These are phyloP conservation scores for Helobdella robusta DNA, from an alignment of 2,888 invertebrate species.

Conservation along the genomic window DNA sequence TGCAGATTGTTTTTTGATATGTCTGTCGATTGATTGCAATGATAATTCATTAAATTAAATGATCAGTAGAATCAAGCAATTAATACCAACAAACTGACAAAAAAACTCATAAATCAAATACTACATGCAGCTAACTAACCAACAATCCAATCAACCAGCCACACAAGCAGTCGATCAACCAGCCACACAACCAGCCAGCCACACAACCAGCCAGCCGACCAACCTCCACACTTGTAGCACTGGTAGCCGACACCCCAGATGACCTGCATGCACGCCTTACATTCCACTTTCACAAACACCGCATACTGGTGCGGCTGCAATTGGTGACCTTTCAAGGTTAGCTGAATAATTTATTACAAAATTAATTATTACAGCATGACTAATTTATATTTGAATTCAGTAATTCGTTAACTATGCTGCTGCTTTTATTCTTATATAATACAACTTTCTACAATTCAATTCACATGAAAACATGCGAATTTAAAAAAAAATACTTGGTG, in stretches of 20 bases:
- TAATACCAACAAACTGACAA: too few relatives aligned
- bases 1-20: too few relatives aligned
- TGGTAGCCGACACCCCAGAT: slow-evolving; percentile 93
- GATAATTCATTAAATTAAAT: too few relatives aligned
- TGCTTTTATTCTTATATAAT: too few relatives aligned
- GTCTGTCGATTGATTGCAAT: too few relatives aligned
- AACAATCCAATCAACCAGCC: background rate
- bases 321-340: slow-evolving; percentile 70
- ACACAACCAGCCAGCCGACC: slow-evolving; percentile 39
- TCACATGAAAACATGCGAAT: background rate
- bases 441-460: background rate
- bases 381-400: too few relatives aligned
- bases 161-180: background rate
- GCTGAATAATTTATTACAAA: too few relatives aligned
- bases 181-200: background rate
- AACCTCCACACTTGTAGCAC: slow-evolving; percentile 87
- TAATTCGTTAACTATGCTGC: too few relatives aligned
- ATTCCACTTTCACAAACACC: slow-evolving; percentile 66
- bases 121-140: background rate
- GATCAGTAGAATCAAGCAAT: too few relatives aligned
- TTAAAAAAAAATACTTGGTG: background rate
- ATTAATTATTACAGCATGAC: too few relatives aligned
- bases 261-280: slow-evolving; percentile 81
- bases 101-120: too few relatives aligned
- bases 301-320: slow-evolving; percentile 78